Base-by-base conservation (phyloP, 2,888 invertebrate species). In the Dyspetes luteomarginatus region DNA sequence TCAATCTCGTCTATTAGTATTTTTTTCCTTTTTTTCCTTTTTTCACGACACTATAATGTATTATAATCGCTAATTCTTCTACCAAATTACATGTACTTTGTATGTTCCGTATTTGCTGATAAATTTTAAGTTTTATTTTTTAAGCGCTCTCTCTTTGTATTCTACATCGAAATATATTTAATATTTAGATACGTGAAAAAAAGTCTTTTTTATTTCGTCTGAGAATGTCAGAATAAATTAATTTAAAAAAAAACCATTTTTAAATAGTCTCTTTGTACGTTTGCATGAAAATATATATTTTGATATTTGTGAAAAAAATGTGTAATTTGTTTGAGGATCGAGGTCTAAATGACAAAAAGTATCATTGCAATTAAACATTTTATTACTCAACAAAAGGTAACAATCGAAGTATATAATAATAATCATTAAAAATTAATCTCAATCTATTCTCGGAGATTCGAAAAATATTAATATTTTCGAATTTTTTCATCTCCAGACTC, bases 331-430 rank as follows among this genome's bases (percentile, higher is more conserved):
- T n/a, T n/a, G n/a, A n/a, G n/a, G n/a, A n/a, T n/a, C n/a, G n/a
- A n/a, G n/a, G n/a, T n/a, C n/a, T n/a, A n/a, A n/a, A n/a, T n/a
- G n/a, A n/a, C n/a, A n/a, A n/a, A n/a, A n/a, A n/a, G n/a, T n/a
- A n/a, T n/a, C 9, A 7, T 67, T 82, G 75, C 72, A 84, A 84
- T 87, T 87, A 88, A 87, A 90, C 87, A 89, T 90, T 62, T 90
- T 89, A 90, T 90, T 90, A 85, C 83, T 88, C 86, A 90, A 90
- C 89, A 89, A 89, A 89, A 87, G 86, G 83, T 90, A 89, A 90
- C 89, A 89, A 88, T 86, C 82, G 79, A 78, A 67, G 48, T 76
- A 79, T 78, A 69, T 65, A 36, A 77, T 71, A 69, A 64, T 72
- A 52, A 62, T 73, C 12, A 48, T 65, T 72, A 75, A 36, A 71